Evolutionary conservation across 2,797 vertebrate genomes (phyloP).

Genomic region (Myotis daubentonii): DNA sequence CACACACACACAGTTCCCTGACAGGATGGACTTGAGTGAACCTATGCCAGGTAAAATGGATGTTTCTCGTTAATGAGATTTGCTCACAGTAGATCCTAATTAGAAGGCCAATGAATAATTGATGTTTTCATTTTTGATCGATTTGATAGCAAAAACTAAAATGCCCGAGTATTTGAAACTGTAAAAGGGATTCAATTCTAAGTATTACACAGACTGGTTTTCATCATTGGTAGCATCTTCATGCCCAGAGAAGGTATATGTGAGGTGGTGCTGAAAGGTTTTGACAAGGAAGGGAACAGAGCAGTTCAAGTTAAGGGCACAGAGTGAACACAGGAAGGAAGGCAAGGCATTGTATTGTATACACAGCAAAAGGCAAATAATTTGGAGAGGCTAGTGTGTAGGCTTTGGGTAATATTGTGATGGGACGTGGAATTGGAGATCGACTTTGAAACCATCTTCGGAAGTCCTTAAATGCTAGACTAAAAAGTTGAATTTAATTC

Average conservation of each 20-base stretch:
- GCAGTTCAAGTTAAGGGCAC: background rate
- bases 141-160: background rate
- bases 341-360: background rate
- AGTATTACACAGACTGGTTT: background rate
- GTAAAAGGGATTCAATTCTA: background rate
- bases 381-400: background rate
- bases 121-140: background rate
- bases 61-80: background rate
- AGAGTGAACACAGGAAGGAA: background rate
- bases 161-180: conserved; percentile 32
- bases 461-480: background rate
- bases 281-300: background rate
- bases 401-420: background rate
- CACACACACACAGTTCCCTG: background rate
- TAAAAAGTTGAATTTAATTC: conserved; percentile 29
- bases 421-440: background rate
- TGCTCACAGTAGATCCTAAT: background rate
- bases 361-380: background rate
- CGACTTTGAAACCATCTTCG: background rate
- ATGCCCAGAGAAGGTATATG: background rate
- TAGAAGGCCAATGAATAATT: background rate
- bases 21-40: background rate
- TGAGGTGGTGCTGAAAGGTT: background rate
- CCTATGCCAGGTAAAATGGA: background rate
- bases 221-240: background rate